Conservation (phyloP, 1,140 invertebrate genomes). For the Papilio glaucus region DNA sequence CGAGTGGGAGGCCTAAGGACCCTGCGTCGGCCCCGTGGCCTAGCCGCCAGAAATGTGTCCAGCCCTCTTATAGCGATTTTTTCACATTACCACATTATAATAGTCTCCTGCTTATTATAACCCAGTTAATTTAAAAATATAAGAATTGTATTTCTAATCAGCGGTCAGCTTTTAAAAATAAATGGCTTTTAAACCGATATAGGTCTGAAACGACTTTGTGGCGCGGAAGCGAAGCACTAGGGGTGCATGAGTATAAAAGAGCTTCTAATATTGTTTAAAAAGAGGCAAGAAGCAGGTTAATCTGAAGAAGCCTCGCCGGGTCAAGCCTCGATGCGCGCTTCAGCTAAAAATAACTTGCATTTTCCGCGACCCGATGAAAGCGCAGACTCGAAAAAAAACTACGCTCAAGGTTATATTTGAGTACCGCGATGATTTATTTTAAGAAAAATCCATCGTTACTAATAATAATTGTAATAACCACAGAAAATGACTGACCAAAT, state of each 20-base stretch:
- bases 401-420: slow-evolving; percentile 25
- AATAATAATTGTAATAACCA: neutral
- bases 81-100: too few species aligned
- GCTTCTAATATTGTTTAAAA: slow-evolving; percentile 31
- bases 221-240: slow-evolving; percentile 25
- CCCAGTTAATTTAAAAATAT: neutral
- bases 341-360: slow-evolving; percentile 41
- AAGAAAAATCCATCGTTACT: neutral
- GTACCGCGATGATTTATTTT: slow-evolving; percentile 2
- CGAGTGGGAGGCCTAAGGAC: too few species aligned
- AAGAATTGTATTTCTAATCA: neutral
- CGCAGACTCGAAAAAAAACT: slow-evolving; percentile 17
- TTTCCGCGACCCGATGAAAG: slow-evolving; percentile 33
- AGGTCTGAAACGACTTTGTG: slow-evolving; percentile 3
- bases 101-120: neutral
- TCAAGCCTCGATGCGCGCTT: slow-evolving; percentile 38
- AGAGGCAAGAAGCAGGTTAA: slow-evolving; percentile 32
- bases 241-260: slow-evolving; percentile 14
- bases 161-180: neutral
- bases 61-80: too few species aligned
- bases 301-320: slow-evolving; percentile 36
- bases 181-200: neutral
- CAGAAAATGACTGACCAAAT: neutral
- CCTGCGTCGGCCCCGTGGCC: too few species aligned
- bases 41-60: too few species aligned